Percentiles rank a stretch among this genome's conserved stretches.
Conservation (phyloP, 2,888 invertebrate species). For the Philereme vetulata region DNA sequence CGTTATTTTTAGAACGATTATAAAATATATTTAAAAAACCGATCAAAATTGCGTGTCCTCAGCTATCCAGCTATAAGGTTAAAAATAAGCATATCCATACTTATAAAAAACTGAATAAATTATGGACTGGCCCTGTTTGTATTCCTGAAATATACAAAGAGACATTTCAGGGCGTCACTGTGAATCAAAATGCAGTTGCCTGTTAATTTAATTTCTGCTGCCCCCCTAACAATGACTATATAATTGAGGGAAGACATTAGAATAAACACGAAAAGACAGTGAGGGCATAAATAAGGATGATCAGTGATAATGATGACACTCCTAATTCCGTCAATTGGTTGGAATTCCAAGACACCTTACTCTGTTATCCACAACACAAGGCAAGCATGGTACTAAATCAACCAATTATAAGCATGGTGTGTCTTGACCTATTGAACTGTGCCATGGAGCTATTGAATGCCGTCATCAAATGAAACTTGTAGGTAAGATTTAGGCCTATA, state of each 20-base stretch:
- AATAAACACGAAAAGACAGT: conserved; percentile 16
- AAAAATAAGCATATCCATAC: too few species aligned
- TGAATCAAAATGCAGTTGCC: conserved; percentile 6
- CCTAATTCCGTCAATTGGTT: conserved; percentile 52
- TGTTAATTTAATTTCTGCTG: conserved; percentile 1
- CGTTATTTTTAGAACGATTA: too few species aligned
- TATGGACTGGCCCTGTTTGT: too few species aligned
- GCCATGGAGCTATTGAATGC: conserved; percentile 45
- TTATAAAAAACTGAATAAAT: too few species aligned
- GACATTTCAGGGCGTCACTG: too few species aligned
- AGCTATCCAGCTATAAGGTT: too few species aligned
- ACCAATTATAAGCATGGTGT: conserved; percentile 27
- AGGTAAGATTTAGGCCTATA: not conserved
- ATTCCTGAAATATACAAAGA: too few species aligned
- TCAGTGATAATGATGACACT: conserved; percentile 43
- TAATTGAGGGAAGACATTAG: conserved; percentile 18
- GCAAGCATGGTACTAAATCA: conserved; percentile 17
- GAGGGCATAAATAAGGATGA: conserved; percentile 28
- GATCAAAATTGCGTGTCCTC: too few species aligned
- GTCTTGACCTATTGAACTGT: conserved; percentile 32
- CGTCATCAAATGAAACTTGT: conserved; percentile 47
- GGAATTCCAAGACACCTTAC: conserved; percentile 44
- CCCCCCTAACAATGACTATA: not conserved
- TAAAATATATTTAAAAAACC: too few species aligned
- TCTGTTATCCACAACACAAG: conserved; percentile 13